Percentiles rank a stretch among this genome's conserved stretches.
Conservation (phyloP, 2,888 invertebrate species). For the Brenthis ino region DNA sequence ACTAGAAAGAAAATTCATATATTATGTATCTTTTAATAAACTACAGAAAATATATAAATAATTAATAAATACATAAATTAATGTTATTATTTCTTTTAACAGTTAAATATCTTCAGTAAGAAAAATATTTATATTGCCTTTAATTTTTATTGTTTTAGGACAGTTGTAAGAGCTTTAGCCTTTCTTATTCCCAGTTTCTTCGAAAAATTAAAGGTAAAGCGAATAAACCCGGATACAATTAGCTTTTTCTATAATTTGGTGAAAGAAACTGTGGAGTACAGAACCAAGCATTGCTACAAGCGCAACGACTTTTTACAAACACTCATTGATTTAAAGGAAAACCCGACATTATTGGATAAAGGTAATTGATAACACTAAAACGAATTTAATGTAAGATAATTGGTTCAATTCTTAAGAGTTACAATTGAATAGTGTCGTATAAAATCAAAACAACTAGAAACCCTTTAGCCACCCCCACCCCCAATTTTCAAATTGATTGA, state of each 20-base stretch:
- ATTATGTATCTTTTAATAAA: too few species aligned
- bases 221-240: slow-evolving; percentile 63
- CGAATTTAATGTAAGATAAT: background rate
- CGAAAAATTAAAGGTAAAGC: slow-evolving; percentile 61
- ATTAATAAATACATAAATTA: too few species aligned
- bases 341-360: slow-evolving; percentile 50
- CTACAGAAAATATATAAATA: too few species aligned
- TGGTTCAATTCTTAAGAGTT: too few species aligned
- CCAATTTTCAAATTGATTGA: too few species aligned
- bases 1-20: too few species aligned
- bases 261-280: slow-evolving; percentile 63
- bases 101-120: too few species aligned
- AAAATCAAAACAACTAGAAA: too few species aligned
- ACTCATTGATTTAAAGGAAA: slow-evolving; percentile 76
- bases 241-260: slow-evolving; percentile 70
- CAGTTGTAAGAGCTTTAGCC: slow-evolving; percentile 64
- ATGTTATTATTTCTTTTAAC: too few species aligned
- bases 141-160: slow-evolving; percentile 53
- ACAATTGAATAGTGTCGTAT: too few species aligned
- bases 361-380: slow-evolving; percentile 44
- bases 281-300: slow-evolving; percentile 58
- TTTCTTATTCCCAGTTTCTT: slow-evolving; percentile 71
- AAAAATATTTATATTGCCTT: too few species aligned
- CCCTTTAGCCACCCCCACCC: too few species aligned
- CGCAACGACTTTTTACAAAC: slow-evolving; percentile 81